phyloP scores from a whole-genome alignment of 1,140 invertebrate species.

The Pararge aegeria region DNA sequence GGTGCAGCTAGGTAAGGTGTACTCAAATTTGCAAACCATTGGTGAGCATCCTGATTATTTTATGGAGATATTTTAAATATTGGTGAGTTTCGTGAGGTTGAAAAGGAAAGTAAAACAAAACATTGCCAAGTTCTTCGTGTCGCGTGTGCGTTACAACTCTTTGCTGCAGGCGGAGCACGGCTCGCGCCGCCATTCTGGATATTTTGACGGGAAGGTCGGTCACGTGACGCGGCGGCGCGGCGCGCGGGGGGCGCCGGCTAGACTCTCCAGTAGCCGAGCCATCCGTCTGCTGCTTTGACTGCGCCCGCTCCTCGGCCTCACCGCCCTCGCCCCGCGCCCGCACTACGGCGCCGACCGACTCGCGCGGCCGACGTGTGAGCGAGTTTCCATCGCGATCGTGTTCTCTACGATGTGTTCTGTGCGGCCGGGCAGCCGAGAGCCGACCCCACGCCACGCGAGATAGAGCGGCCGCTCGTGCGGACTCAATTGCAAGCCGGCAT shows the following conservation, averaged over 20 bases:
- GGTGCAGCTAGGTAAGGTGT: too few species aligned
- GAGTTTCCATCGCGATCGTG: too few species aligned
- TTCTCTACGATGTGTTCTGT: slow-evolving; percentile 19
- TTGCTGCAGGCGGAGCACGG: slow-evolving; percentile 52
- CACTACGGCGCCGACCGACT: slow-evolving; percentile 19
- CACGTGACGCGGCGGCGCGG: slow-evolving; percentile 76
- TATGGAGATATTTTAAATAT: too few species aligned
- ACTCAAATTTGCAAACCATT: too few species aligned
- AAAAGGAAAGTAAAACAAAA: background rate
- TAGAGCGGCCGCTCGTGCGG: slow-evolving; percentile 12
- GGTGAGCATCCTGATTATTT: too few species aligned
- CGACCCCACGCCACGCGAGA: slow-evolving; percentile 12
- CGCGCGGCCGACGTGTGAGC: slow-evolving; percentile 20
- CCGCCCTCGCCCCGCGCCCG: slow-evolving; percentile 48
- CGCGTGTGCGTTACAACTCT: slow-evolving; percentile 26
- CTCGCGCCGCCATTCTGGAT: slow-evolving; percentile 81
- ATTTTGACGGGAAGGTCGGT: slow-evolving; percentile 89
- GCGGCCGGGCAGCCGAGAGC: slow-evolving; percentile 13
- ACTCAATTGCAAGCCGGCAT: slow-evolving; percentile 13
- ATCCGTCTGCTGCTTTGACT: slow-evolving; percentile 77
- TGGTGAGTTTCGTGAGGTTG: too few species aligned
- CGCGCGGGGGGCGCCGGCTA: slow-evolving; percentile 69
- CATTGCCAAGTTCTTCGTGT: slow-evolving; percentile 1
- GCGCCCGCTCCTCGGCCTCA: slow-evolving; percentile 63
- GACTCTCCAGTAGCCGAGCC: slow-evolving; percentile 80